Base-by-base conservation (phyloP, 2,113 vertebrate species). In the Seriola rivoliana region DNA sequence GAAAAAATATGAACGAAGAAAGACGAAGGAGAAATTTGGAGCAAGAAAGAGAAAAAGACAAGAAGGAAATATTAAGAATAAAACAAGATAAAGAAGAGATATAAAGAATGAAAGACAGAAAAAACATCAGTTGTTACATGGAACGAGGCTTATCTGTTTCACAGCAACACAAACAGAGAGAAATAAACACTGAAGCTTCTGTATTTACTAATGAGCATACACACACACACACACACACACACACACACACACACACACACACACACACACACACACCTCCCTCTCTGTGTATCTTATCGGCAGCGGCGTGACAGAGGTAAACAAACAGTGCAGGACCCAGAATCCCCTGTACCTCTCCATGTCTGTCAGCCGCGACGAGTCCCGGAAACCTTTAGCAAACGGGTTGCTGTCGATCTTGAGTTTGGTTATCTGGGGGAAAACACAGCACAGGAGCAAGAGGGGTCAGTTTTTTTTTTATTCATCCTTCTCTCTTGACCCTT, bases 371-470 rank as follows among this genome's bases (percentile, higher is more conserved):
- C 98, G 96, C 64, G 98, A 99, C 59, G 98, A 99, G 93, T 99
- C 98, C 90, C 98, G 95, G 95, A 99, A 99, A 86, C 98, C 98
- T 97, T 99, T 99, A 89, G 98, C 98, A 67, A 99, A 99, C 6
- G 98, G 98, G 94, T 99, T 99, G 93, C 98, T 99, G 95, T 99
- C 98, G 83, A 99, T 99, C 96, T 99, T 99, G 95, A 99, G 92
- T 91, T 99, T 99, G 91, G 98, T 99, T 93, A 99, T 99, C 98
- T 99, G 94, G 58, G 84, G 8, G 91, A 92, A 85, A 80, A 82
- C 71, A 83, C 62, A 67, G 29, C 14, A 34, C 19, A 19, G 55
- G 36, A 48, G 42, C 0, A 3, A 40, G n/a, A 64, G 34, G 4
- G 1, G 8, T 68, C 1, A 63, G 9, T 10, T 29, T 29, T 36